Conservation (phyloP, 2,113 vertebrate genomes). For the Danionella cerebrum region DNA sequence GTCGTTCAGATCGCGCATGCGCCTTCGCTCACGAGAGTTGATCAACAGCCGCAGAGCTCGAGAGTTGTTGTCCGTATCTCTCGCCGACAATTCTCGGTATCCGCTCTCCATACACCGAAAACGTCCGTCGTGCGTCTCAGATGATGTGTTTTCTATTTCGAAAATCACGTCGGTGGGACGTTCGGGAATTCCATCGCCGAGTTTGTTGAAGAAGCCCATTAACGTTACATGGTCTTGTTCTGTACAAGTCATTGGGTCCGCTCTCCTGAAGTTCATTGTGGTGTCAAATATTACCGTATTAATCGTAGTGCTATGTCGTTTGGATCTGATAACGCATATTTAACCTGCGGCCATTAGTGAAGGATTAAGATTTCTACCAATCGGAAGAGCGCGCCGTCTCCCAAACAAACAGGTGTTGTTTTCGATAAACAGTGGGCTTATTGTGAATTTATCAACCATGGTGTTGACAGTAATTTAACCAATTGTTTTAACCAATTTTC, state of each 20-base stretch:
- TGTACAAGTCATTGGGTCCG: not conserved
- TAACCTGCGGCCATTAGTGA: not conserved
- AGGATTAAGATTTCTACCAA: constrained; percentile 20
- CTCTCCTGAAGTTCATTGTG: constrained; percentile 6
- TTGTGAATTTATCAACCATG: no score
- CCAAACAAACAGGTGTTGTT: not conserved
- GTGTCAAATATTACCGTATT: not conserved
- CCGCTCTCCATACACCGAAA: not conserved
- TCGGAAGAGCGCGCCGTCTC: not conserved
- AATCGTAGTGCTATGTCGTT: not conserved
- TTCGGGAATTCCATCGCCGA: not conserved
- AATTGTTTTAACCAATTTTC: no score
- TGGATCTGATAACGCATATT: not conserved
- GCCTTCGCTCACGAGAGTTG: constrained; percentile 64
- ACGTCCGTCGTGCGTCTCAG: not conserved
- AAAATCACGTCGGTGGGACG: not conserved
- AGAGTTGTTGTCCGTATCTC: constrained; percentile 48
- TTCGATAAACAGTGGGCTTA: not conserved
- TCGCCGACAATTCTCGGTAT: not conserved
- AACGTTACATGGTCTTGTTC: not conserved
- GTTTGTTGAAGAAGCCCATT: not conserved
- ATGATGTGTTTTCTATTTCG: not conserved
- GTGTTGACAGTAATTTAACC: no score
- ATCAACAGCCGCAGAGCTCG: constrained; percentile 58
- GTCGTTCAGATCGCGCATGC: constrained; percentile 70